Base-by-base conservation (phyloP, 2,888 invertebrate species). In the Noctua fimbriata region DNA sequence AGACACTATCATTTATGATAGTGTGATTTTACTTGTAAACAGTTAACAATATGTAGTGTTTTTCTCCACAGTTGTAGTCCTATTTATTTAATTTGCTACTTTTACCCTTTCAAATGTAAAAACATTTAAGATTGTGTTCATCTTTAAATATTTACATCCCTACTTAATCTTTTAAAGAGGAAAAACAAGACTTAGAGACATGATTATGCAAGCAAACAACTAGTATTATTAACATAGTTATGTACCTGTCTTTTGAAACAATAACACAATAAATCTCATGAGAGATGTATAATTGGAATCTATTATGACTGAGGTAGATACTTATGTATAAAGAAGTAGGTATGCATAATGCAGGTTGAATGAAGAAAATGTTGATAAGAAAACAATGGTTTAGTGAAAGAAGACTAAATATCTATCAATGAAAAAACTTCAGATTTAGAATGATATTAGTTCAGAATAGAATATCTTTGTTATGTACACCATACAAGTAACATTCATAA, bases 181-280 rank as follows among this genome's bases (percentile, higher is more conserved):
- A 52, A 55, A 44, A 47, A 44, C 24, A 36, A 65, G 36, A 21
- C 0, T 47, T 58, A 18, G 2, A 16, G 24, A 36, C 12, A 41
- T n/a, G 7, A 41, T 58, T 60, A 60, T 67, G 16, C n/a, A n/a
- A 69, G 28, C 24, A 73, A 69, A 73, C 4, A 80, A 73, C 16
- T 1, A 58, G 3, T 58, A 63, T n/a, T 63, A 65, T 32, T 28
- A 36, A 12, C 18, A 63, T 28, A 14, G 1, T 0, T 44, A 58
- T 4, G 28, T 49, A 79, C 44, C 24, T 73, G 60, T 47, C 5
- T 7, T 73, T 73, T 3, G 9, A 73, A 73, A 80, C 60, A 73
- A 80, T 80, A 73, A n/a, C 21, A 36, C 32, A 47, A 44, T 79
- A 69, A 80, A 80, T 60, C 49, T 81, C 67, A 52, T 47, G 58